Evolutionary conservation across 1,140 invertebrate species (phyloP).

Genomic region (Ceratina australensis): DNA sequence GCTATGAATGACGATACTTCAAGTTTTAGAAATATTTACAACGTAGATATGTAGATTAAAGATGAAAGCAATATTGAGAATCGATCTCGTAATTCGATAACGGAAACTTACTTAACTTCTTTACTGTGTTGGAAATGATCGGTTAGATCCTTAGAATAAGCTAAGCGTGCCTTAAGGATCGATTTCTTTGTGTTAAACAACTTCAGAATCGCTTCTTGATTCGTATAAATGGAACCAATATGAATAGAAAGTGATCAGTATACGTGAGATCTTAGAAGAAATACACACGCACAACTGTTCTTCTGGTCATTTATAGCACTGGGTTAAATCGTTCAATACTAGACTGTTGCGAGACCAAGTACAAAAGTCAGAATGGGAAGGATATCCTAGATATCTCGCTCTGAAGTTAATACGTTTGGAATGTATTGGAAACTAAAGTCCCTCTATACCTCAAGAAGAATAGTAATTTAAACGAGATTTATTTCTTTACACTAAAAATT

Average conservation of each 20-base stretch:
- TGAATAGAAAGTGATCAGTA: not conserved
- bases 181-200: slow-evolving; percentile 10
- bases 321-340: slow-evolving; percentile 29
- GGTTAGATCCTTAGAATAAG: not conserved
- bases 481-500: not conserved
- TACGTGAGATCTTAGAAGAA: slow-evolving; percentile 11
- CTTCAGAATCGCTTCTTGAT: not conserved
- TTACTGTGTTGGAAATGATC: not conserved
- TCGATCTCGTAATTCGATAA: slow-evolving; percentile 37
- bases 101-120: slow-evolving; percentile 30
- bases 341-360: not conserved
- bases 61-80: slow-evolving; percentile 27
- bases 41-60: slow-evolving; percentile 38
- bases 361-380: slow-evolving; percentile 32
- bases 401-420: not conserved
- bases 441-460: not conserved
- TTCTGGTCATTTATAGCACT: slow-evolving; percentile 20
- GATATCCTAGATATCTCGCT: slow-evolving; percentile 13
- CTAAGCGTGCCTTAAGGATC: not conserved
- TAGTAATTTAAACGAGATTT: not conserved
- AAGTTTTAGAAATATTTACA: slow-evolving; percentile 49
- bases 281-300: slow-evolving; percentile 19
- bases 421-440: slow-evolving; percentile 1
- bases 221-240: not conserved
- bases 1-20: slow-evolving; percentile 17